A percentile compares a stretch with the other conserved stretches of the same genome.
Evolutionary conservation across 2,797 vertebrate genomes (phyloP).

Genomic region (Aldrovandia affinis): DNA sequence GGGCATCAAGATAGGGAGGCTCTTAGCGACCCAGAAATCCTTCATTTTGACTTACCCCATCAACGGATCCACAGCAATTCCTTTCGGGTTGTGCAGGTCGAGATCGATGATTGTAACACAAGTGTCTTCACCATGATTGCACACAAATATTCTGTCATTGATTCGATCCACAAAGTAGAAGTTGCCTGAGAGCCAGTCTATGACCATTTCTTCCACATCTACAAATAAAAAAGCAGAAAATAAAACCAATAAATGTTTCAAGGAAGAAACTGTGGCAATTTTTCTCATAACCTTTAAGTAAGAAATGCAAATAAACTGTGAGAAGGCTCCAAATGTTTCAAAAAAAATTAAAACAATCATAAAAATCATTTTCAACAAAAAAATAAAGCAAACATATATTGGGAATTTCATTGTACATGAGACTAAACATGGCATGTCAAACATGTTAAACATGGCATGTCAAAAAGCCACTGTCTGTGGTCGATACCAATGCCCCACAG

Average conservation of each 20-base stretch:
- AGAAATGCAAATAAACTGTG: not conserved
- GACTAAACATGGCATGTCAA: constrained; percentile 13
- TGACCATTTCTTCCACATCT: constrained; percentile 78
- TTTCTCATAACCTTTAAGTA: not conserved
- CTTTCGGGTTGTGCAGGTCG: constrained; percentile 77
- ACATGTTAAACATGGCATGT: constrained; percentile 11
- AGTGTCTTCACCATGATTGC: constrained; percentile 69
- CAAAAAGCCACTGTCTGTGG: constrained; percentile 19
- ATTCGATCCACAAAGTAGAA: constrained; percentile 78
- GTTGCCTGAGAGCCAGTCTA: constrained; percentile 80
- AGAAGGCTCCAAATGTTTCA: not conserved
- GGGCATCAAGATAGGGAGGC: not conserved
- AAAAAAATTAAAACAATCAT: not conserved
- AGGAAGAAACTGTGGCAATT: not conserved
- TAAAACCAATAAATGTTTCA: not conserved
- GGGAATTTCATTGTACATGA: constrained; percentile 12
- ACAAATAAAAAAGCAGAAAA: constrained; percentile 39
- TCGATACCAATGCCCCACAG: not conserved
- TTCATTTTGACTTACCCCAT: constrained; percentile 70
- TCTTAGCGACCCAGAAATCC: not conserved
- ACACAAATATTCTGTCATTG: constrained; percentile 76
- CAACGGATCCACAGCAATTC: constrained; percentile 75
- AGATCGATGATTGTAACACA: constrained; percentile 78
- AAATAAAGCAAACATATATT: not conserved
- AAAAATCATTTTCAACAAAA: not conserved